Base-by-base conservation (phyloP, 2,797 vertebrate genomes). In the Tapirus indicus region DNA sequence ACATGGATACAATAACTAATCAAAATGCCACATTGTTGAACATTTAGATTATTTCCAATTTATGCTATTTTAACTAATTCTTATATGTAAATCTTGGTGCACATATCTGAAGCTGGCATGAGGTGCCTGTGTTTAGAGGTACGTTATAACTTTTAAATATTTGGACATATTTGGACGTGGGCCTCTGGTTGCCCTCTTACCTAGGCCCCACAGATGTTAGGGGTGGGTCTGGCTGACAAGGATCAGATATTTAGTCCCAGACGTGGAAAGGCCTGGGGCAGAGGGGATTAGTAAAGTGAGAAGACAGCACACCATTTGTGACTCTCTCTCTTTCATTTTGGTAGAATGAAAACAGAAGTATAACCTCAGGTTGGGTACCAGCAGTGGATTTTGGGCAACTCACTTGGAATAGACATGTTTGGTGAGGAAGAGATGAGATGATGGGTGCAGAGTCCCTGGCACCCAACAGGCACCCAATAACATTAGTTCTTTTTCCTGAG, bases 41-140 rank as follows among this genome's bases (percentile, higher is more conserved):
- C 13, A 85, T 69, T 94, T 88, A 49, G 25, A 68, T 83, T 44
- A 13, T 82, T 96, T 92, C 41, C n/a, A 83, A 60, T 44, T 66
- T n/a, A 86, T 71, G 52, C 7, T 85, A 29, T 71, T 54, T 68
- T 87, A 78, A 87, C 41, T 27, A n/a, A 78, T 92, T 88, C 68
- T 78, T 75, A 35, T 7, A 16, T 9, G 29, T 62, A 88, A 58
- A 52, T 89, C 78, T 84, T 29, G 58, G 64, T 58, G 3, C 29
- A 18, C 3, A 20, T 29, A 79, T 49, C 56, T 54, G 44, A 92
- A 21, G 13, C n/a, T 49, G 21, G 82, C 16, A 20, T 56, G 18
- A 77, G 6, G 5, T 38, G 2, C 20, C 47, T 1, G 0, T 52
- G 25, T 96, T 90, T 64, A 23, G 5, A 78, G 9, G 32, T 1